phyloP scores from a whole-genome alignment of 2,888 invertebrate genomes.

The Adelognathus sp. region DNA sequence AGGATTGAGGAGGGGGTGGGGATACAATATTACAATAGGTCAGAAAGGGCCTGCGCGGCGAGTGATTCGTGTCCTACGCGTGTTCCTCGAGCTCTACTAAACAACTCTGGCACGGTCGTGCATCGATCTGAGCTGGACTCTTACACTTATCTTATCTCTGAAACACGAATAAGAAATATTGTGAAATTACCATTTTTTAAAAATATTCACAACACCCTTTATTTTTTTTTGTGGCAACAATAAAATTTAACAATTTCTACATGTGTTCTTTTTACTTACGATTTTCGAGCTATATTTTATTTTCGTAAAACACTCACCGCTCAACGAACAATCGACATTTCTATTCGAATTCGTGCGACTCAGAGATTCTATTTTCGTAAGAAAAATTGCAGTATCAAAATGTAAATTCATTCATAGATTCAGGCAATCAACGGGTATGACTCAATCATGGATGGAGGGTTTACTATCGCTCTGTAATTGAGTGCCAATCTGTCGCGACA shows the following conservation, averaged over 20 bases:
- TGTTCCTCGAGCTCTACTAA: slow-evolving; percentile 60
- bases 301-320: too few species aligned
- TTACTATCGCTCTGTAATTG: too few species aligned
- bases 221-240: not conserved
- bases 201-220: too few species aligned
- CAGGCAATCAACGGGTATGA: too few species aligned
- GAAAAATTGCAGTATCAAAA: too few species aligned
- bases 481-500: too few species aligned
- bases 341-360: too few species aligned
- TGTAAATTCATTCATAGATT: too few species aligned
- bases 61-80: slow-evolving; percentile 46
- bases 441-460: too few species aligned
- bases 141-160: slow-evolving; percentile 18
- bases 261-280: too few species aligned
- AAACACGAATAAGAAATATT: not conserved
- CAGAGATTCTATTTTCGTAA: too few species aligned
- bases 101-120: slow-evolving; percentile 15
- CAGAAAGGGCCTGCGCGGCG: slow-evolving; percentile 15
- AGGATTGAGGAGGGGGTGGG: slow-evolving; percentile 43
- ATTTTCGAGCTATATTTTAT: too few species aligned
- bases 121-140: slow-evolving; percentile 44
- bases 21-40: slow-evolving; percentile 47
- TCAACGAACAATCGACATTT: not conserved
- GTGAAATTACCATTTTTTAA: not conserved
- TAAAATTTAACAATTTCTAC: not conserved